These are phyloP conservation scores for Lasioglossum vierecki DNA, from an alignment of 2,888 invertebrate species.

Conservation along the genomic window DNA sequence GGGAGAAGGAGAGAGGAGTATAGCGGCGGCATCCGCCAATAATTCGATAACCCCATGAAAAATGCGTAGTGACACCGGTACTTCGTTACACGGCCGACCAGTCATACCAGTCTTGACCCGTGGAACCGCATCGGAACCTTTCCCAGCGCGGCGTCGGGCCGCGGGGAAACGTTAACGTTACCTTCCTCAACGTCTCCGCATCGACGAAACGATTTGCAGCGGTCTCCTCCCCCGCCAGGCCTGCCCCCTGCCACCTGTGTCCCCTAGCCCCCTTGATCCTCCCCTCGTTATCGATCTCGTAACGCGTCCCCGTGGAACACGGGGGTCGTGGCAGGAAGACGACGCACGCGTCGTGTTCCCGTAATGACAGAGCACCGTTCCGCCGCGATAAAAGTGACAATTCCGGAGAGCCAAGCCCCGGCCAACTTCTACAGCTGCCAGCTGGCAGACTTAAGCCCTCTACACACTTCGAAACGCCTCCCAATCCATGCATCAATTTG, in stretches of 20 bases:
- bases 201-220: constrained; percentile 69
- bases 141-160: constrained; percentile 43
- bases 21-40: constrained; percentile 38
- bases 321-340: constrained; percentile 48
- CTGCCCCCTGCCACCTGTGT: not conserved
- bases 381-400: constrained; percentile 62
- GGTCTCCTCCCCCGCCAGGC: constrained; percentile 40
- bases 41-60: constrained; percentile 54
- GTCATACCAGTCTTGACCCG: constrained; percentile 63
- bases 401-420: constrained; percentile 36
- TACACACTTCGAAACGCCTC: not conserved
- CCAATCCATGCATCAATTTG: not conserved
- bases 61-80: constrained; percentile 56
- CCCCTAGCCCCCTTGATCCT: constrained; percentile 24
- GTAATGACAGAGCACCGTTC: constrained; percentile 62
- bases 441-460: not conserved
- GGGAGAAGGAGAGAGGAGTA: not conserved
- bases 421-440: not conserved
- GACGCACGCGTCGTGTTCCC: constrained; percentile 69
- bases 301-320: constrained; percentile 52
- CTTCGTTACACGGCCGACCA: constrained; percentile 61
- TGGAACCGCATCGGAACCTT: constrained; percentile 59
- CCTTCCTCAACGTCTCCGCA: constrained; percentile 65
- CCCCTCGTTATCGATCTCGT: constrained; percentile 68
- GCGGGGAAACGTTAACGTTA: constrained; percentile 59